These are phyloP conservation scores for Montifringilla adamsi DNA, from an alignment of 2,113 vertebrate genomes.

Conservation along the genomic window DNA sequence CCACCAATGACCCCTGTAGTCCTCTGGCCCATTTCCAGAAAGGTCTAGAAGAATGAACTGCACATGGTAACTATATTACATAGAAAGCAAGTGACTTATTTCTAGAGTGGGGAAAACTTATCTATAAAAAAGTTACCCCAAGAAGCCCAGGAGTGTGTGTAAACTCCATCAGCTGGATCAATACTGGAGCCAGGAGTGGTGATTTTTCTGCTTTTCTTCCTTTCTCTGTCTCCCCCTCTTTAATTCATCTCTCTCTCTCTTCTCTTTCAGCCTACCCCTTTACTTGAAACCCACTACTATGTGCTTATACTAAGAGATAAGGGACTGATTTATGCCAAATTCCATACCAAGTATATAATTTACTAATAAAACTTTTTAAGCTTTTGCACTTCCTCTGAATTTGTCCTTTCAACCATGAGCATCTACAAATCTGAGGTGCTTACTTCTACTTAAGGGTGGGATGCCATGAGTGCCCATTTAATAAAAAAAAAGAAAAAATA, in stretches of 20 bases:
- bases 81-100: neutral
- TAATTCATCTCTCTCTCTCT: neutral
- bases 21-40: neutral
- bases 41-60: neutral
- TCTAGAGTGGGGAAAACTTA: neutral
- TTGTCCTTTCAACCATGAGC: neutral
- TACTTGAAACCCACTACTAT: neutral
- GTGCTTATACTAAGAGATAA: neutral
- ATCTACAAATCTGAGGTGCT: neutral
- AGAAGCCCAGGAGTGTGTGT: accelerated
- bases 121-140: neutral
- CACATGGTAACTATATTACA: too few species aligned
- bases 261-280: neutral
- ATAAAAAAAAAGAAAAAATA: neutral
- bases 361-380: neutral
- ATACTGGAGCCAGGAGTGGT: neutral
- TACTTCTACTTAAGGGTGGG: neutral
- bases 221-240: neutral
- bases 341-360: neutral
- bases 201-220: neutral
- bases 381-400: neutral
- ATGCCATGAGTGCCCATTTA: neutral
- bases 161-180: neutral
- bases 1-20: neutral
- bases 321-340: neutral